Conservation (phyloP, 30 jellyfish, hydroid and myxozoan species). For the Chrysaora quinquecirrha region DNA sequence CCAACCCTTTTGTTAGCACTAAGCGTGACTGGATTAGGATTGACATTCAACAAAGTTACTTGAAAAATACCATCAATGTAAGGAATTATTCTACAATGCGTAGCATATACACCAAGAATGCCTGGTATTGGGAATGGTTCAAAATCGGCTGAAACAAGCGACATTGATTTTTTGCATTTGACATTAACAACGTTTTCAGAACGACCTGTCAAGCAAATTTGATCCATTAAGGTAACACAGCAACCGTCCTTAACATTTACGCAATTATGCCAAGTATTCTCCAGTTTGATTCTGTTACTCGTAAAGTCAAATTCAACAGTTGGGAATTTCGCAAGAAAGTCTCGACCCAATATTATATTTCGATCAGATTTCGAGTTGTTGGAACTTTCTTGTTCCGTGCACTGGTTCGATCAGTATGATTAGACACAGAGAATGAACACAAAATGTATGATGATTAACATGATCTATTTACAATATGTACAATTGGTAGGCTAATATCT, state of each 20-base stretch:
- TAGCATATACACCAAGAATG: conserved; percentile 26
- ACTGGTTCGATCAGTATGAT: too few relatives aligned
- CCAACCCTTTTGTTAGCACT: conserved; percentile 14
- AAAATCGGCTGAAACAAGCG: conserved; percentile 20
- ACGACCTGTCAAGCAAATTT: neutral
- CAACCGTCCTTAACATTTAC: neutral
- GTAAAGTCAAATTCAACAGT: neutral
- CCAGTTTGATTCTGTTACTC: neutral
- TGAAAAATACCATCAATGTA: conserved; percentile 22
- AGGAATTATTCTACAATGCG: conserved; percentile 22
- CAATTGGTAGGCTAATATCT: too few relatives aligned
- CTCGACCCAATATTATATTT: conserved; percentile 20
- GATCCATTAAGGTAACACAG: neutral
- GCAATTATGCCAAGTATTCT: neutral
- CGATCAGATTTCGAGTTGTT: conserved; percentile 1
- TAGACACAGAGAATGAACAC: too few relatives aligned
- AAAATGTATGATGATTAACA: too few relatives aligned
- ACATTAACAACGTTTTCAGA: neutral
- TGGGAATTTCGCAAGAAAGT: conserved; percentile 5
- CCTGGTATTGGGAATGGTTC: neutral
- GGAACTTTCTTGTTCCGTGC: too few relatives aligned
- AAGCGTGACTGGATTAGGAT: neutral
- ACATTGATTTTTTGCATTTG: conserved; percentile 14
- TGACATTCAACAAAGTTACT: conserved; percentile 1
- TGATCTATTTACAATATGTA: too few relatives aligned